Evolutionary conservation across 2,888 invertebrate species (phyloP), one percentile per base, ranked within the genome.

Genomic region (Tachystola acroxantha): DNA sequence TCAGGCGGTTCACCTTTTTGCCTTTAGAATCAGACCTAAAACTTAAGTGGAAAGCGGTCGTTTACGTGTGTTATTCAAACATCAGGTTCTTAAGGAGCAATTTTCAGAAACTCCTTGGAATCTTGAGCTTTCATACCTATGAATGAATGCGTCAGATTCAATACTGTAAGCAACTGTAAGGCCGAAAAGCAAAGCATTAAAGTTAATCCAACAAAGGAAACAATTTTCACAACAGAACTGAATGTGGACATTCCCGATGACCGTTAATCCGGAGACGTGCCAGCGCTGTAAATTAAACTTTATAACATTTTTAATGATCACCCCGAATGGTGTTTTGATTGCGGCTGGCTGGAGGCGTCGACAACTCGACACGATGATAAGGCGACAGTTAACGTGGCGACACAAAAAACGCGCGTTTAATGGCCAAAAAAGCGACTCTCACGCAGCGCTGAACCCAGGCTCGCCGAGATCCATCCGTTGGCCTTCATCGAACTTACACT

Each of bases 341-440:
- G 80, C 82, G 70, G 76, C 63, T 57, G 79, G 74, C 77, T 79
- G 80, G 79, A 86, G 86, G 86, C 86, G 86, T 85, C 85, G 85
- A 86, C 86, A 86, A 81, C 76, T 82, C 82, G 69, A 81, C 86
- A 82, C 77, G 79, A 66, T 67, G 85, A 85, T 85, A 85, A 86
- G 73, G 67, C 62, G 78, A 80, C 80, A 76, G 65, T 81, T 76
- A 76, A 77, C 66, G 73, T 54, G 26, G 34, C 57, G 63, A 62
- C 62, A 78, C 76, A 82, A 82, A 80, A 84, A 81, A 84, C 68
- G 72, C 77, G 57, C 61, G 50, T 74, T 81, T 85, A 67, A 84
- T 72, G 58, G 69, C 73, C 76, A 76, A 80, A 79, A 78, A 78
- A 72, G 58, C 53, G 50, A 47, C 59, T 61, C 66, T 54, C 63